phyloP scores from a whole-genome alignment of 1,140 invertebrate genomes.

The Drosophila jambulina region DNA sequence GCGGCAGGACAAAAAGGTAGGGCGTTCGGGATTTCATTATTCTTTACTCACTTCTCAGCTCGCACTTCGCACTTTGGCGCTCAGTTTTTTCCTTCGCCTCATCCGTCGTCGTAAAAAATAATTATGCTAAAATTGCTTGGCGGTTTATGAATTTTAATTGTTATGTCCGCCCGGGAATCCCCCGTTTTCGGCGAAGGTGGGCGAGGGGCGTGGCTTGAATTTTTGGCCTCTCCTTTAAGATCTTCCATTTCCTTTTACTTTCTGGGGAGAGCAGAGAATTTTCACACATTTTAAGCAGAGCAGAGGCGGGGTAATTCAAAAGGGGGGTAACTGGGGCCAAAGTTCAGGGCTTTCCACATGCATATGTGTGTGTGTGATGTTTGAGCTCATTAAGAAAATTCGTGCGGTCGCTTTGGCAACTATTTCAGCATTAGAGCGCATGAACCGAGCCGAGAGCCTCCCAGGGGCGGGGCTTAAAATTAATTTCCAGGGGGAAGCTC shows the following conservation, averaged over 20 bases:
- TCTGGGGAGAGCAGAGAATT: constrained; percentile 37
- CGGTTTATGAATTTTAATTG: constrained; percentile 79
- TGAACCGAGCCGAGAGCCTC: not conserved
- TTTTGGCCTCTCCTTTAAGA: constrained; percentile 22
- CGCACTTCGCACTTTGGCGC: constrained; percentile 22
- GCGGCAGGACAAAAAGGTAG: constrained; percentile 14
- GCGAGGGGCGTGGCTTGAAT: constrained; percentile 43
- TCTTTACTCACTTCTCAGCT: constrained; percentile 20
- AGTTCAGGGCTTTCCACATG: constrained; percentile 30
- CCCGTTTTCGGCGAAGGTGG: constrained; percentile 5
- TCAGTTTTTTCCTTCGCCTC: constrained; percentile 24
- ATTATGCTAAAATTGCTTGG: constrained; percentile 71
- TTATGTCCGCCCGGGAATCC: constrained; percentile 43
- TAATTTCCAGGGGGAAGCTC: not conserved
- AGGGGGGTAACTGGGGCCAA: constrained; percentile 30
- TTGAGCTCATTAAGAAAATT: constrained; percentile 76
- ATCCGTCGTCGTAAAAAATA: constrained; percentile 61
- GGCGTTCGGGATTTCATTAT: constrained; percentile 34
- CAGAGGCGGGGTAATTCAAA: not conserved
- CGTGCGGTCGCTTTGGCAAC: constrained; percentile 72
- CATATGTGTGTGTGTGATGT: constrained; percentile 44
- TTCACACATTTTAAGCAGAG: constrained; percentile 58
- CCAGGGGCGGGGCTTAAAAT: constrained; percentile 14
- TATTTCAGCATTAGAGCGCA: constrained; percentile 52
- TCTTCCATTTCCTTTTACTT: constrained; percentile 46